A percentile compares a stretch with the other conserved stretches of the same genome.
Evolutionary conservation across 1,140 invertebrate genomes (phyloP).

Genomic region (Leguminivora glycinivorella): DNA sequence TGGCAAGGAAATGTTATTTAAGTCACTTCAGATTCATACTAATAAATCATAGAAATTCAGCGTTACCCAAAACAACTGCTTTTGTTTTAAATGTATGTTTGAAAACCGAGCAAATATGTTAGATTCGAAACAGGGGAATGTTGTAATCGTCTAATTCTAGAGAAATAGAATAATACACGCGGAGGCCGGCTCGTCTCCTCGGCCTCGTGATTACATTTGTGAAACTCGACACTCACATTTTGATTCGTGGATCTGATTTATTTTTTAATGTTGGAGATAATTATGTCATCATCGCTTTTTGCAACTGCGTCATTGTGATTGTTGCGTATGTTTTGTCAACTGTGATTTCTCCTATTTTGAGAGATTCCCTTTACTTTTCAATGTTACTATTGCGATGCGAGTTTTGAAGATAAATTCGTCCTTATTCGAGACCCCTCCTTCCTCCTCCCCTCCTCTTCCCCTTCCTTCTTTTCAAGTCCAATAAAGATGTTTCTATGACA

Average conservation of each 20-base stretch:
- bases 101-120: constrained; percentile 51
- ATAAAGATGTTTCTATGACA: no score
- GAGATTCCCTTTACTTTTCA: no score
- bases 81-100: constrained; percentile 37
- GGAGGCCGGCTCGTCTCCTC: constrained; percentile 44
- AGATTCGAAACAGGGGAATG: constrained; percentile 53
- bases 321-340: background rate
- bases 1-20: background rate
- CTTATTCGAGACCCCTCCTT: no score
- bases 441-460: no score
- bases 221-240: constrained; percentile 50
- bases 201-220: constrained; percentile 41
- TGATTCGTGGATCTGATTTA: constrained; percentile 38
- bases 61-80: constrained; percentile 13
- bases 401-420: no score
- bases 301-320: constrained; percentile 5
- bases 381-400: no score
- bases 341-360: background rate
- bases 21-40: constrained; percentile 33
- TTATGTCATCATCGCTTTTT: constrained; percentile 25
- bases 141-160: constrained; percentile 66
- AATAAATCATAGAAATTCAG: constrained; percentile 39
- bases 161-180: constrained; percentile 52
- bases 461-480: no score
- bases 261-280: constrained; percentile 38